Conservation (phyloP, 2,888 invertebrate species). For the Drosophila siamana region DNA sequence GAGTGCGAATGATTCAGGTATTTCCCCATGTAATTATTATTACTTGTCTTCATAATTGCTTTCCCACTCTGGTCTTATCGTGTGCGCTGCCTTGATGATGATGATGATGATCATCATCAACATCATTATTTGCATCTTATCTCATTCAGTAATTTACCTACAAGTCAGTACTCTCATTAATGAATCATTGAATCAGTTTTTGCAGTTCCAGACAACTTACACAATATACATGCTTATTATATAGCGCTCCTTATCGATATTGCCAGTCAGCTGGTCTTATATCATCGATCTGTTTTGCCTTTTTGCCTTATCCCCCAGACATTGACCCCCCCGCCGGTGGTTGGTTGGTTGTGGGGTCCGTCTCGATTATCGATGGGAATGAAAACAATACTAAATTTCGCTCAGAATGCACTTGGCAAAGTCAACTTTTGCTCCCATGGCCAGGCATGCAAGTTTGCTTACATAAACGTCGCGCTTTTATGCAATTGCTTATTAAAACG, state of each 20-base stretch:
- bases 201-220: conserved; percentile 8
- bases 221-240: neutral
- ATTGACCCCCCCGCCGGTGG: conserved; percentile 38
- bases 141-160: conserved; percentile 20
- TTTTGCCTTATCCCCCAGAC: conserved; percentile 37
- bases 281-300: conserved; percentile 39
- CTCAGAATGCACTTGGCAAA: conserved; percentile 45
- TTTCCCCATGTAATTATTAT: conserved; percentile 15
- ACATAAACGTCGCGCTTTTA: conserved; percentile 64
- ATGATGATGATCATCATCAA: too few species aligned
- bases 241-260: conserved; percentile 23
- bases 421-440: conserved; percentile 43
- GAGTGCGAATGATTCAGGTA: conserved; percentile 13
- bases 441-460: conserved; percentile 55
- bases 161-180: conserved; percentile 12
- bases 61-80: conserved; percentile 28
- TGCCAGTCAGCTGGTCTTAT: conserved; percentile 33
- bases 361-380: conserved; percentile 47
- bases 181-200: conserved; percentile 43
- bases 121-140: conserved; percentile 46
- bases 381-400: conserved; percentile 20
- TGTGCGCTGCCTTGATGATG: neutral
- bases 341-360: conserved; percentile 2
- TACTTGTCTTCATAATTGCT: conserved; percentile 28
- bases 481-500: conserved; percentile 70